Base-by-base conservation (phyloP, 2,888 invertebrate species). In the Synanthedon vespiformis region DNA sequence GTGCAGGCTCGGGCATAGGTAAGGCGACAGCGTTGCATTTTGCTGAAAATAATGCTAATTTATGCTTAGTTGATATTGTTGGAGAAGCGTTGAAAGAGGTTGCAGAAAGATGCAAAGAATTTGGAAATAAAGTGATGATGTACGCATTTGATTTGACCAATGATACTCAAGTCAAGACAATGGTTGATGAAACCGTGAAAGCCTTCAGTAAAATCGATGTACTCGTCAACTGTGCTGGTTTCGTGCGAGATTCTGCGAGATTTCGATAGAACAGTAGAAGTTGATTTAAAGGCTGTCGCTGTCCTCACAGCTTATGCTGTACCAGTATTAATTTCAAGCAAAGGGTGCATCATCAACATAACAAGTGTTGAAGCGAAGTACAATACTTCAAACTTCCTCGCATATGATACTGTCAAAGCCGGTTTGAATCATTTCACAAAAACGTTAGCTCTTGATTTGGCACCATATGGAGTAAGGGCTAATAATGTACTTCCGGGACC, bases 401-500 rank as follows among this genome's bases (percentile, higher is more conserved):
- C 64, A 11, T 94, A 94, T 68, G 80, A 83, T 56, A 90, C 93
- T 86, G 90, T 92, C 22, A 94, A 94, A 77, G 84, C 92, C 34
- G 92, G 92, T 13, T 64, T 94, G 14, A 92, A 93, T 72, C 93
- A 94, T 67, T 89, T 95, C 58, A 94, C 94, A 2, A 82, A 89
- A 63, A 92, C 92, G 68, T 77, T 89, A n/a, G 94, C 94, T 22
- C 68, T 93, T 50, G 93, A 91, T 57, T 67, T 91, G 49, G 90
- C 89, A 55, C 56, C 72, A 0, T 80, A 88, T 65, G 83, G 73
- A 47, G 90, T 93, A 1, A 78, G 93, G 53, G 92, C 92, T 0
- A 94, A 94, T 71, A 84, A 89, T 50, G 91, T 94, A 3, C 90
- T 90, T 63, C 94, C 94, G 18, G 94, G 94, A 44, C 90, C 92